These are phyloP conservation scores for Micropoecilia bifurca DNA, from an alignment of 2,797 vertebrate species.

Conservation along the genomic window DNA sequence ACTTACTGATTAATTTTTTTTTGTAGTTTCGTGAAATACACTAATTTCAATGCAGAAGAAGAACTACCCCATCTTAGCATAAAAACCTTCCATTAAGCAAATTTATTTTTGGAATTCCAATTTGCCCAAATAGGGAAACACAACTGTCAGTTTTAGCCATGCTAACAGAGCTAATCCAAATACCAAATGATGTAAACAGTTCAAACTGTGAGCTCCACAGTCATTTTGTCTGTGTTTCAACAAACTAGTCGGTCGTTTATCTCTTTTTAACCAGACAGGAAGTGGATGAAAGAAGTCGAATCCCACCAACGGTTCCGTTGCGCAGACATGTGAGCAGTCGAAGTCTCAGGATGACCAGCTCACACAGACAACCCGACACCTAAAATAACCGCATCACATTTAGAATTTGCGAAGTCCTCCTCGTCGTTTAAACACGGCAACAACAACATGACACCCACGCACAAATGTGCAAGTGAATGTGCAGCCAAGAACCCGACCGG, in stretches of 20 bases:
- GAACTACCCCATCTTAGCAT: no score
- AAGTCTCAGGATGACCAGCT: not conserved
- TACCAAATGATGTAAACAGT: not conserved
- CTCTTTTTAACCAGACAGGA: not conserved
- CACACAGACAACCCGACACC: not conserved
- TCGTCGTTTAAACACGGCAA: not conserved
- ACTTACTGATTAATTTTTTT: no score
- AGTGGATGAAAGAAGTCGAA: not conserved
- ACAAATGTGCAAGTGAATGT: not conserved
- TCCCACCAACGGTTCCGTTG: not conserved
- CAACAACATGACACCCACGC: not conserved
- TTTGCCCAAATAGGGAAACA: no score
- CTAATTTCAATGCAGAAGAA: no score
- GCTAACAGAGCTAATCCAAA: not conserved
- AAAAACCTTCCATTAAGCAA: no score
- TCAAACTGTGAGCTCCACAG: not conserved
- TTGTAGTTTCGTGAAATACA: no score
- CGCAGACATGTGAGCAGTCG: not conserved
- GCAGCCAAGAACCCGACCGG: not conserved
- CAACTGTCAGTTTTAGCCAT: no score
- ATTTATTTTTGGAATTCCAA: no score
- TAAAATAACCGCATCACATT: constrained; percentile 1
- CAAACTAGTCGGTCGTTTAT: not conserved
- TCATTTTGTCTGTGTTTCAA: not conserved
- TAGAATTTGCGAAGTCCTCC: not conserved